Evolutionary conservation across 2,113 vertebrate species (phyloP).

Genomic region (Orycteropus afer): DNA sequence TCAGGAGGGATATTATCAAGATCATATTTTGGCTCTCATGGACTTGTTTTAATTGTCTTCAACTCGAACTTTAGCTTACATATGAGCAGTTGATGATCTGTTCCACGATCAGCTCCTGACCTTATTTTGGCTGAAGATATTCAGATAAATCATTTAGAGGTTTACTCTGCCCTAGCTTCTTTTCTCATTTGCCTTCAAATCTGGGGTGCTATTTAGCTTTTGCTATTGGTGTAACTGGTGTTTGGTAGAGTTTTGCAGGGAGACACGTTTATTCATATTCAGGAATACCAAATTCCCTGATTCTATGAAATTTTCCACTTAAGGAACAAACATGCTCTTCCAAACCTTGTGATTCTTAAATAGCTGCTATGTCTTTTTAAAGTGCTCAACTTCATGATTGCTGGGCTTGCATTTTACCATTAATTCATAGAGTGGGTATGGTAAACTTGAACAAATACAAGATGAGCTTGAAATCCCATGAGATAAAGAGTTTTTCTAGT

Average conservation of each 20-base stretch:
- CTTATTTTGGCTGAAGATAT: no score
- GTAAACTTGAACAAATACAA: slow-evolving; percentile 61
- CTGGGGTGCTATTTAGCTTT: slow-evolving; percentile 54
- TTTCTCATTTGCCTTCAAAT: slow-evolving; percentile 24
- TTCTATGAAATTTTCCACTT: background rate
- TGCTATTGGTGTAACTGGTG: background rate
- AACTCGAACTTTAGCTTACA: no score
- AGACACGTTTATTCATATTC: background rate
- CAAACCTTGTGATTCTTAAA: background rate
- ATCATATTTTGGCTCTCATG: no score
- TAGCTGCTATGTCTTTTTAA: rapidly evolving
- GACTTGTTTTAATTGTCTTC: no score
- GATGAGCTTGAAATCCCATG: slow-evolving; percentile 52
- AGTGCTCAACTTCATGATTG: rapidly evolving
- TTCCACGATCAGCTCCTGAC: no score
- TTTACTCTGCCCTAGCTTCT: background rate
- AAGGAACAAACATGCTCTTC: background rate
- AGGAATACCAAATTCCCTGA: background rate
- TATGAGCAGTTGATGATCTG: no score
- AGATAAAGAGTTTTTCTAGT: rapidly evolving
- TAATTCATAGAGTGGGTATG: background rate
- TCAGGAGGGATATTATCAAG: no score
- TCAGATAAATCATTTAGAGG: slow-evolving; percentile 12
- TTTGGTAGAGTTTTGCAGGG: background rate
- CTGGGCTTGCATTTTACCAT: background rate